Base-by-base conservation (phyloP, 2,797 vertebrate genomes). In the Danio choprae region DNA sequence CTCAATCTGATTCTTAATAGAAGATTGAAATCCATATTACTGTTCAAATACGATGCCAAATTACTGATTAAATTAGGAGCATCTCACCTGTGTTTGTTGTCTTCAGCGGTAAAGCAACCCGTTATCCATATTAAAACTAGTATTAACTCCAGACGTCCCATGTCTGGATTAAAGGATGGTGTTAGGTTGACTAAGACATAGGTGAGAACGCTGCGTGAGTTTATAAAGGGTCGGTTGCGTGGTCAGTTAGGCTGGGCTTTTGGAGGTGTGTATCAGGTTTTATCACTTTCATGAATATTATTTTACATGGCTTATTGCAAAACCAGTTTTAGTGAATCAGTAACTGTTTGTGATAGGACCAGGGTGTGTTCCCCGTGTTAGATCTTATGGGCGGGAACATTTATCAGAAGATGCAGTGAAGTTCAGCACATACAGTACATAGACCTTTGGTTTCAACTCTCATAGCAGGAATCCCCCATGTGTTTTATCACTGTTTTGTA, bases 121-220 rank as follows among this genome's bases (percentile, higher is more conserved):
- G 79, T 86, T 86, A 92, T 90, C 90, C 91, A 92, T 41, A 87
- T 79, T n/a, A 93, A 81, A 62, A 92, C 29, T 59, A 91, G 64
- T 40, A 91, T 13, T 77, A 87, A 67, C 29, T 56, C 85, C 6
- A 89, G 70, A 18, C 68, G 75, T 73, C 87, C 90, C 93, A 95
- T 94, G 60, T 85, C 89, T 71, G 77, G 77, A 60, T 78, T 87
- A 87, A 86, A 85, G 50, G 63, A 65, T 63, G 51, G 55, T 77
- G 87, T 86, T 87, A 87, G 86, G 80, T 72, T 53, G 50, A 72
- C 62, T 75, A 77, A 85, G 84, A 79, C 76, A 79, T 56, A 50
- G 2, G 20, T 38, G 9, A n/a, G 56, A 22, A 44, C 20, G 20
- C 29, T 4, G 10, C 9, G 4, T 13, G 68, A 1, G 40, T 93